phyloP scores from a whole-genome alignment of 2,113 vertebrate genomes.

The Dinomys branickii region DNA sequence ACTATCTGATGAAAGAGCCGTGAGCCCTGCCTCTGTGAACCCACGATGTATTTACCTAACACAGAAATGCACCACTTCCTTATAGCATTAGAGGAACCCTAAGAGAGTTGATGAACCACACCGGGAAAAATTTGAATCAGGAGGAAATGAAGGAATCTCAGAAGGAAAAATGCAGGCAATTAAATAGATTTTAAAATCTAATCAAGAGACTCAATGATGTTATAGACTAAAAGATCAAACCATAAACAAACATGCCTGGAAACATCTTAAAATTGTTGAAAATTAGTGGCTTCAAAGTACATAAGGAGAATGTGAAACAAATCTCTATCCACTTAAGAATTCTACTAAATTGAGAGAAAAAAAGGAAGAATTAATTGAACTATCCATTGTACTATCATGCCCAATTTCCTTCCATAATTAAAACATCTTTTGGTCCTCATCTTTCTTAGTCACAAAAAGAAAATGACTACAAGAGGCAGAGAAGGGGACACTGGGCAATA shows the following conservation, averaged over 20 bases:
- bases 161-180: constrained; percentile 33
- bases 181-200: constrained; percentile 36
- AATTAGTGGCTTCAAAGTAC: constrained; percentile 19
- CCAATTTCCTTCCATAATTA: constrained; percentile 39
- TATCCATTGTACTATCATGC: background rate
- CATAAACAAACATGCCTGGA: constrained; percentile 9
- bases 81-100: background rate
- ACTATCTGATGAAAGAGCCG: background rate
- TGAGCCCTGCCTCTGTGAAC: background rate
- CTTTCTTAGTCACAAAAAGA: background rate
- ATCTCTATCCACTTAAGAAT: background rate
- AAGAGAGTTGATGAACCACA: constrained; percentile 16
- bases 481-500: background rate
- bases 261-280: constrained; percentile 27
- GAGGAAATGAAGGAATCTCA: constrained; percentile 41
- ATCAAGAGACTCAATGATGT: constrained; percentile 48
- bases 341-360: background rate
- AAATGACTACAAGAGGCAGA: background rate
- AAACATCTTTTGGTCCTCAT: constrained; percentile 31
- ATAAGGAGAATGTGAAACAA: background rate
- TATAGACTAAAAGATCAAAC: constrained; percentile 1
- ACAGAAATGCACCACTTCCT: background rate
- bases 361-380: background rate
- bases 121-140: background rate
- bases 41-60: background rate